These are phyloP conservation scores for Pseudococcus longispinus DNA, from an alignment of 2,888 invertebrate genomes.

Conservation along the genomic window DNA sequence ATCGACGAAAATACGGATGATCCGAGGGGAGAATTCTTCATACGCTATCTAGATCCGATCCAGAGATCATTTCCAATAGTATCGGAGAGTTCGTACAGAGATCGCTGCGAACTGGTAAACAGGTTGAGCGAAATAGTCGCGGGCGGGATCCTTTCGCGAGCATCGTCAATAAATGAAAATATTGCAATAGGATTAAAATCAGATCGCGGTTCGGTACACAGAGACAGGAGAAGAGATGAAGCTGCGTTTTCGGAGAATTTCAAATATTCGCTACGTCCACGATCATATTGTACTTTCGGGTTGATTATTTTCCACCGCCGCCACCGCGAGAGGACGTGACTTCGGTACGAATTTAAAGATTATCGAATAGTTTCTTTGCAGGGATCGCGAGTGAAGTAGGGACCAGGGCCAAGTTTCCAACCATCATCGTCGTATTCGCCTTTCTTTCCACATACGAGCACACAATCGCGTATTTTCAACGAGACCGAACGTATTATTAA, in stretches of 20 bases:
- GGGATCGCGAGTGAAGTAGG: background rate
- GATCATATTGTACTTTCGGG: background rate
- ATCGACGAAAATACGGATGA: no score
- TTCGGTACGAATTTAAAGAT: background rate
- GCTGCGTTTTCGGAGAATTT: background rate
- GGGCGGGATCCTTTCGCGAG: background rate
- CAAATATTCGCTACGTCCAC: background rate
- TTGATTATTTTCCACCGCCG: background rate
- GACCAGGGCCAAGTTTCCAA: background rate
- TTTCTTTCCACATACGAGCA: background rate
- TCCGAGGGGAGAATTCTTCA: background rate
- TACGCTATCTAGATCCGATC: background rate
- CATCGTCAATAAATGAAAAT: background rate
- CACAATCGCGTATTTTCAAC: background rate
- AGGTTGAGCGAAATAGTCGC: background rate
- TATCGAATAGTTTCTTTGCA: slow-evolving; percentile 9
- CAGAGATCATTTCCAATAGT: background rate
- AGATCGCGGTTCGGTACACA: background rate
- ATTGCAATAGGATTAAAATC: background rate
- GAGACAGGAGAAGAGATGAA: background rate
- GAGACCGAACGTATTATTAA: background rate
- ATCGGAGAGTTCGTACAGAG: background rate
- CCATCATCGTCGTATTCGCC: slow-evolving; percentile 12
- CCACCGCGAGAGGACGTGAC: background rate
- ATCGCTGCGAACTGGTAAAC: background rate